Conservation (phyloP, 2,888 invertebrate species). For the Drosophila nr. fundita region DNA sequence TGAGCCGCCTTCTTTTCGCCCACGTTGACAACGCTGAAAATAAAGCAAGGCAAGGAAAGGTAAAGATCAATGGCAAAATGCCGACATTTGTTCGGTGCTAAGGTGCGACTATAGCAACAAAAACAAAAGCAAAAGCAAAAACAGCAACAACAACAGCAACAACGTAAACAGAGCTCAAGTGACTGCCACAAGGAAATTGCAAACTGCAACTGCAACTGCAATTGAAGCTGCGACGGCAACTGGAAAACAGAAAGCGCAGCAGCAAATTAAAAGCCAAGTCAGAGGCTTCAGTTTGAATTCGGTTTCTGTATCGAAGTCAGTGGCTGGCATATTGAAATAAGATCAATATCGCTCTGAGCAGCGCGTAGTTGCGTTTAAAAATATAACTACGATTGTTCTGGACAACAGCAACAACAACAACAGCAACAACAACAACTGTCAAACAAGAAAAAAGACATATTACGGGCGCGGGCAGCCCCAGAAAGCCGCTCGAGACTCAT, state of each 20-base stretch:
- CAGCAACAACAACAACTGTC: constrained; percentile 60
- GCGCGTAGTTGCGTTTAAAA: constrained; percentile 78
- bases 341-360: constrained; percentile 74
- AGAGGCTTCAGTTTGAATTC: constrained; percentile 36
- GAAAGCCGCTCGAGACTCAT: constrained; percentile 72
- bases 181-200: constrained; percentile 71
- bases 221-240: constrained; percentile 34
- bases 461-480: constrained; percentile 69
- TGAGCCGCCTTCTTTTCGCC: constrained; percentile 39
- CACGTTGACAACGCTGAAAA: constrained; percentile 66
- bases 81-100: constrained; percentile 55
- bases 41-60: constrained; percentile 33
- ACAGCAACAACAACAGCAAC: constrained; percentile 20
- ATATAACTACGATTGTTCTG: constrained; percentile 77
- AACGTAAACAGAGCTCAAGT: constrained; percentile 44
- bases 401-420: constrained; percentile 29
- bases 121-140: constrained; percentile 21
- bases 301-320: constrained; percentile 34
- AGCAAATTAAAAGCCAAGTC: constrained; percentile 70
- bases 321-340: constrained; percentile 76
- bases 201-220: constrained; percentile 53
- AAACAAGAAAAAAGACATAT: constrained; percentile 73
- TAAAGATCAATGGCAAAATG: constrained; percentile 73
- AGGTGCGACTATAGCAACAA: constrained; percentile 61
- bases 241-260: constrained; percentile 51